A percentile compares a stretch with the other conserved stretches of the same genome.
Conservation (phyloP, 1,140 invertebrate species). For the Conopomorpha cramerella region DNA sequence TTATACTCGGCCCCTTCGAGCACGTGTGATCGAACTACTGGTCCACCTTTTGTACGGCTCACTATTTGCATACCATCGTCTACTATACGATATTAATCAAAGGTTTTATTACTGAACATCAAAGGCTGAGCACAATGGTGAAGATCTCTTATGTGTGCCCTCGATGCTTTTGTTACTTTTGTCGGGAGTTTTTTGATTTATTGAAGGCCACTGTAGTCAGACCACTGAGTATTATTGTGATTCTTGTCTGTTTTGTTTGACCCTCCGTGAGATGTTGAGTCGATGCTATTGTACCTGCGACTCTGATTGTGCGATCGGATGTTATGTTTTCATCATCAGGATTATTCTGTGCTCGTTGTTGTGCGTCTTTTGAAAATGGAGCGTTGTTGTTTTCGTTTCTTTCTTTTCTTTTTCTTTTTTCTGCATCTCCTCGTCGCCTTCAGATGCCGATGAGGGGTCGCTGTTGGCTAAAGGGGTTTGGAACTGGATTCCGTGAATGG, state of each 20-base stretch:
- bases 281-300: no score
- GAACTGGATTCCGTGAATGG: no score
- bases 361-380: no score
- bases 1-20: slow-evolving; percentile 25
- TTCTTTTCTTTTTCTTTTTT: no score
- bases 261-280: no score
- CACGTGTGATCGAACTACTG: slow-evolving; percentile 49
- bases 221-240: slow-evolving; percentile 52
- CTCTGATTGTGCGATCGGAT: no score
- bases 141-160: slow-evolving; percentile 60
- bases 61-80: slow-evolving; percentile 58
- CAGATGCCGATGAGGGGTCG: no score
- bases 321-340: no score
- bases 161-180: slow-evolving; percentile 59
- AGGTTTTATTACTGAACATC: slow-evolving; percentile 61
- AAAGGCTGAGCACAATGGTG: slow-evolving; percentile 57
- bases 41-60: slow-evolving; percentile 28
- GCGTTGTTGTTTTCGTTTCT: no score
- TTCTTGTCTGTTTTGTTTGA: slow-evolving; percentile 58
- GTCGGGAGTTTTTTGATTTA: slow-evolving; percentile 58
- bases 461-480: no score
- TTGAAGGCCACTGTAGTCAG: slow-evolving; percentile 57
- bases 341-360: no score
- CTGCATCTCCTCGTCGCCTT: no score
- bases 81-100: slow-evolving; percentile 59